A percentile compares a stretch with the other conserved stretches of the same genome.
phyloP scores from a whole-genome alignment of 2,888 invertebrate genomes.

The Platycnemis pennipes region DNA sequence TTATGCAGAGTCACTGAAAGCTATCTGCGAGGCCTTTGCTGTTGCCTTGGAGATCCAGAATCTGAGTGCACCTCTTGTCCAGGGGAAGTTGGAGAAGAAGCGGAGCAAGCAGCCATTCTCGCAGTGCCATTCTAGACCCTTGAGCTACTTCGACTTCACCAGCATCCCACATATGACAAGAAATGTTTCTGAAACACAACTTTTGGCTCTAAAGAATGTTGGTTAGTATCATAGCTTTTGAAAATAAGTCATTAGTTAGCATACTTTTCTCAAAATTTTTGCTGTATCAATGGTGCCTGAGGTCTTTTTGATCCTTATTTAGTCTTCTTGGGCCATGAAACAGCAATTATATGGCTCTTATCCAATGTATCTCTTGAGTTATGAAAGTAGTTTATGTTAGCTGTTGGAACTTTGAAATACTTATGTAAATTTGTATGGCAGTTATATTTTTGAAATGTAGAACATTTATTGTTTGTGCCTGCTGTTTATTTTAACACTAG shows the following conservation, averaged over 20 bases:
- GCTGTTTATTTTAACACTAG: neutral
- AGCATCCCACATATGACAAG: slow-evolving; percentile 80
- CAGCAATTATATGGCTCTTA: no score
- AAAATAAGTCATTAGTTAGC: no score
- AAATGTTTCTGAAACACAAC: slow-evolving; percentile 94
- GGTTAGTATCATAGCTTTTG: slow-evolving; percentile 80
- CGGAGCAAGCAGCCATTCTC: slow-evolving; percentile 81
- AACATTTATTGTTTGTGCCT: neutral
- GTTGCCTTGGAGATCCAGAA: slow-evolving; percentile 87
- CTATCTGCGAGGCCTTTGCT: slow-evolving; percentile 92
- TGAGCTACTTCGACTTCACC: slow-evolving; percentile 71
- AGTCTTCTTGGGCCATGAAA: no score
- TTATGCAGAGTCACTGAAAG: slow-evolving; percentile 90
- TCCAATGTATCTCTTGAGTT: no score
- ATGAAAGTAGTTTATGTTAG: no score
- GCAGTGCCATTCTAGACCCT: slow-evolving; percentile 75
- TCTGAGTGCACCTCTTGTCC: slow-evolving; percentile 82
- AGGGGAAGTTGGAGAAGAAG: slow-evolving; percentile 86
- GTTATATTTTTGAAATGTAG: neutral
- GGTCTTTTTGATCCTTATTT: no score
- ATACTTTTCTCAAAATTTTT: no score
- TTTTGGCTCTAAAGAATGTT: slow-evolving; percentile 88
- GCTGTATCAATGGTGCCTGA: no score
- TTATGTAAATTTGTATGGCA: neutral
- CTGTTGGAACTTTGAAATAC: neutral